phyloP scores from a whole-genome alignment of 2,888 invertebrate species.

The Leptogaster cylindrica region DNA sequence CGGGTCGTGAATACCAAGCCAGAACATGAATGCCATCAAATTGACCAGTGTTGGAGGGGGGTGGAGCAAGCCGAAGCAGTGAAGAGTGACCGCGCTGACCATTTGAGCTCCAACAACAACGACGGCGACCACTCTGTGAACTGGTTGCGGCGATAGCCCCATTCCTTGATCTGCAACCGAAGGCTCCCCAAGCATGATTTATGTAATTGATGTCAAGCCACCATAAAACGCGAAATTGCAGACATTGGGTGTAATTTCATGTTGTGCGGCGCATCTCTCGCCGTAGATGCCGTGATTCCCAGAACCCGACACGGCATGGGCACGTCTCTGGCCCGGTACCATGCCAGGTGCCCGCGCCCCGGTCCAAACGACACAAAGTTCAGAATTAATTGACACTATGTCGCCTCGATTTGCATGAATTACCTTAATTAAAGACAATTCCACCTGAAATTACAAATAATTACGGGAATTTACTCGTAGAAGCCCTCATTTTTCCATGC shows the following conservation, averaged over 20 bases:
- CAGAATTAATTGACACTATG: slow-evolving; percentile 23
- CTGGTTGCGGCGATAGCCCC: too few species aligned
- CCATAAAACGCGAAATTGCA: slow-evolving; percentile 35
- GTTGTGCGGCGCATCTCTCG: too few species aligned
- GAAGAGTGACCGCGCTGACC: too few species aligned
- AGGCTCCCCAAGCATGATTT: slow-evolving; percentile 32
- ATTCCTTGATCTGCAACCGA: background rate
- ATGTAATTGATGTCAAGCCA: slow-evolving; percentile 37
- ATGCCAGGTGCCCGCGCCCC: background rate
- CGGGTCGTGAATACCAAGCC: background rate
- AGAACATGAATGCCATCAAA: too few species aligned
- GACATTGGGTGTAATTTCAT: slow-evolving; percentile 33
- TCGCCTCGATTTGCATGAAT: slow-evolving; percentile 40
- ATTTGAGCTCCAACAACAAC: background rate
- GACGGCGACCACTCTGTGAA: too few species aligned
- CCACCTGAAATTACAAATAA: slow-evolving; percentile 37
- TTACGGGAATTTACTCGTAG: slow-evolving; percentile 33
- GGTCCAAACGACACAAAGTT: slow-evolving; percentile 1
- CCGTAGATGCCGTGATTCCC: too few species aligned
- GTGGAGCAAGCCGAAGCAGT: too few species aligned
- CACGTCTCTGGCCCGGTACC: background rate
- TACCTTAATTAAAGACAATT: slow-evolving; percentile 39
- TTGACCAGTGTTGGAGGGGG: too few species aligned
- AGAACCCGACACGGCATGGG: background rate
- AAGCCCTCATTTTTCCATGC: slow-evolving; percentile 10